Percentiles rank a stretch among this genome's conserved stretches.
phyloP scores from a whole-genome alignment of 2,888 invertebrate genomes.

The Tethea ocularis region DNA sequence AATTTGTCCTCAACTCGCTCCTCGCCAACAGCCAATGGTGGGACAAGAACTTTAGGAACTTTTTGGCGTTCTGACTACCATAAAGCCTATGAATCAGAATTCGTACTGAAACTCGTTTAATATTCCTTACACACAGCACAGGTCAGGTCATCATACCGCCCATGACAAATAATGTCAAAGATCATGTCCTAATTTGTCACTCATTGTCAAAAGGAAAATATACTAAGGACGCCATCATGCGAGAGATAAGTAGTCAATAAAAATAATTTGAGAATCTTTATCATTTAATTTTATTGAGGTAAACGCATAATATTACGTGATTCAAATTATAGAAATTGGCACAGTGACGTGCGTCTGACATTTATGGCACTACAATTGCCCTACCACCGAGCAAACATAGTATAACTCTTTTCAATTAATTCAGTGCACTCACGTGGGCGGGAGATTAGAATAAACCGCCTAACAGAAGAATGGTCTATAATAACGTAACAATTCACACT shows the following conservation, averaged over 20 bases:
- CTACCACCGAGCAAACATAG: no score
- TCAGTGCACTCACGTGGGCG: background rate
- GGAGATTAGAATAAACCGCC: slow-evolving; percentile 2
- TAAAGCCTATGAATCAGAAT: no score
- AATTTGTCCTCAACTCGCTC: no score
- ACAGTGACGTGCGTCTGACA: no score
- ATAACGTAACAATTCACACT: slow-evolving; percentile 10
- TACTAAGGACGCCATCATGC: background rate
- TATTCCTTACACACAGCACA: background rate
- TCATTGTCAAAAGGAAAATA: background rate
- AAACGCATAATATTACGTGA: background rate
- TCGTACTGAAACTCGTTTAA: background rate
- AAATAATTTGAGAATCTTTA: background rate
- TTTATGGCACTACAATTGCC: no score
- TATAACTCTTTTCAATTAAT: background rate
- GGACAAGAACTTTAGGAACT: no score
- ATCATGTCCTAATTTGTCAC: background rate
- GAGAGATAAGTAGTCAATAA: background rate
- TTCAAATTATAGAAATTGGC: background rate
- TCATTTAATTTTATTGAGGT: background rate
- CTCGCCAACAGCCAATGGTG: no score
- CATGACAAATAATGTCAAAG: background rate
- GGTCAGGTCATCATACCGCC: background rate
- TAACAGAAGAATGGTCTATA: background rate
- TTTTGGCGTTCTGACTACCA: no score